A percentile compares a stretch with the other conserved stretches of the same genome.
These are phyloP conservation scores for Eulimnadia texana DNA, from an alignment of 1,140 invertebrate species.

Conservation along the genomic window DNA sequence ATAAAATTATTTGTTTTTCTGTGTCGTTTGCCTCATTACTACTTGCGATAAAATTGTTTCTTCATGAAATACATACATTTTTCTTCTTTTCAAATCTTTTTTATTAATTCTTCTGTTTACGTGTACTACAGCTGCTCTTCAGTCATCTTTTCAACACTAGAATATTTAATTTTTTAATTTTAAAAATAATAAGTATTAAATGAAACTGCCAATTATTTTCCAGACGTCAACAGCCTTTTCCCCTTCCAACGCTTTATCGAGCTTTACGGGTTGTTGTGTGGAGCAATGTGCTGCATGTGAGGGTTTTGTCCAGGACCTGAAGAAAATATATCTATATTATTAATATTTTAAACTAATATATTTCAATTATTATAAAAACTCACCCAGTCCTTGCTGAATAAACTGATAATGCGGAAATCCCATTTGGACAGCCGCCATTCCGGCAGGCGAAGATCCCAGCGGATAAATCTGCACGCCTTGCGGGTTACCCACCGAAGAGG, in stretches of 20 bases:
- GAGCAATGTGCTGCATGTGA: slow-evolving; percentile 14
- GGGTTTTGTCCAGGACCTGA: slow-evolving; percentile 10
- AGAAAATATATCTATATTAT: background rate
- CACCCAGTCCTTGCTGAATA: slow-evolving; percentile 11
- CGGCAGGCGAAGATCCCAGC: background rate
- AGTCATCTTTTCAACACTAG: no score
- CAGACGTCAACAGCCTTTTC: background rate
- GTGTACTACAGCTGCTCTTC: no score
- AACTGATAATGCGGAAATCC: slow-evolving; percentile 13
- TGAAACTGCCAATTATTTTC: background rate
- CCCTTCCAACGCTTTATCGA: background rate
- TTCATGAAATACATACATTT: no score
- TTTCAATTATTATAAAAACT: background rate
- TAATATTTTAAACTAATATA: background rate
- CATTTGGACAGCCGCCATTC: slow-evolving; percentile 5
- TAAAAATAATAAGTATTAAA: no score
- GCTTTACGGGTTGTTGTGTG: background rate
- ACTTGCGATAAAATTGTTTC: no score
- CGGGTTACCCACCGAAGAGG: background rate
- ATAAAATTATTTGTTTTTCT: no score
- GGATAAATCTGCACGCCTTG: slow-evolving; percentile 12
- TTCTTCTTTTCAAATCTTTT: no score
- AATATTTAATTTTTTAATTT: no score
- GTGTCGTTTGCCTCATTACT: no score
- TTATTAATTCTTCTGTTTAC: no score